Percentiles rank a stretch among this genome's conserved stretches.
These are phyloP conservation scores for Melanotus villosus DNA, from an alignment of 2,888 invertebrate species.

Conservation along the genomic window DNA sequence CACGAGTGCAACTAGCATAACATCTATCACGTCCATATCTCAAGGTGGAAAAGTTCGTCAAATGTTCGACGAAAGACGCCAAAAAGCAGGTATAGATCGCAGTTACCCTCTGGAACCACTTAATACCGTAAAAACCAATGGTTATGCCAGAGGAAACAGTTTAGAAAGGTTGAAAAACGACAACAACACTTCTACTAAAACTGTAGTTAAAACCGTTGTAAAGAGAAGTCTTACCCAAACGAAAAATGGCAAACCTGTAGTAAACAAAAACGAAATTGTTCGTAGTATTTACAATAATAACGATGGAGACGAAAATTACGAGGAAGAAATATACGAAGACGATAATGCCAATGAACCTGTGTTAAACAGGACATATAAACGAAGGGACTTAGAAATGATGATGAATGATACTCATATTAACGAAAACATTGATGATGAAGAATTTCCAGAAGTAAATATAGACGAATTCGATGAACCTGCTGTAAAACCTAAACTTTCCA, in stretches of 20 bases:
- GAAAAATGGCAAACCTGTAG: conserved; percentile 65
- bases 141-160: conserved; percentile 48
- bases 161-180: conserved; percentile 76
- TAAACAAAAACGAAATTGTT: conserved; percentile 65
- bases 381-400: conserved; percentile 63
- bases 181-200: conserved; percentile 60
- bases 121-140: conserved; percentile 64
- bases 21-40: conserved; percentile 31
- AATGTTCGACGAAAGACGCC: conserved; percentile 88
- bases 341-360: conserved; percentile 43
- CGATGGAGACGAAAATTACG: conserved; percentile 61
- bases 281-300: conserved; percentile 64
- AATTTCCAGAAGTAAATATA: conserved; percentile 66
- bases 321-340: conserved; percentile 62
- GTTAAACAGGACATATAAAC: conserved; percentile 35
- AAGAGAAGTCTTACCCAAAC: conserved; percentile 65
- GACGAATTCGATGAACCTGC: conserved; percentile 60
- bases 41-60: conserved; percentile 74
- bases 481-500: conserved; percentile 64
- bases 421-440: conserved; percentile 68
- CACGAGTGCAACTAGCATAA: conserved; percentile 63
- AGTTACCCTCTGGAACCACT: conserved; percentile 87
- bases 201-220: conserved; percentile 63
- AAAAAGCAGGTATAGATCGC: conserved; percentile 83
- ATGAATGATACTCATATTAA: conserved; percentile 67